Evolutionary conservation across 1,140 invertebrate genomes (phyloP), one percentile per base, ranked within the genome.

Genomic region (Drosophila nigromelanica): DNA sequence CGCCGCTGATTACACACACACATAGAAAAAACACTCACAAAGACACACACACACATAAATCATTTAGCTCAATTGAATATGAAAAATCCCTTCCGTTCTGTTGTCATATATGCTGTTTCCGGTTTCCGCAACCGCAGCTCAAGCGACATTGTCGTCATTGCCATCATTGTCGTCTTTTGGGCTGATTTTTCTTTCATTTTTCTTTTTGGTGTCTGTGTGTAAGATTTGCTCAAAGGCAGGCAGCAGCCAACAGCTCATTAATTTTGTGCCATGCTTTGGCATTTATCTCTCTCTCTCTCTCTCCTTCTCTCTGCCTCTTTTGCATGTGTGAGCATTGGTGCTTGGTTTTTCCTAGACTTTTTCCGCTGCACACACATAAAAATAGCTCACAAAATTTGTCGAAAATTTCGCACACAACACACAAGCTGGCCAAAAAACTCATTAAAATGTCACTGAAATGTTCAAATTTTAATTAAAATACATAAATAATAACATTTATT

Each of bases 71-170:
- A 87, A 87, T 89, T 83, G 82, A 89, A 87, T 89, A 87, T 87
- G 83, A 90, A 80, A 86, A 90, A 90, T 90, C 81, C 86, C 76
- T 86, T 90, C 87, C 87, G 87, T 85, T 90, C 78, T 61, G 79
- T 87, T 90, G 87, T 90, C 87, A 90, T 90, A 90, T 90, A 90
- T 90, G 87, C 87, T 90, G 87, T 90, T 90, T 90, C 87, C 87
- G 87, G 87, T 69, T 87, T 90, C 87, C 87, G 87, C 61, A 78
- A 78, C 63, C 82, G 51, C 77, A 83, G 60, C 82, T 89, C 83
- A 89, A 82, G 66, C 59, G 18, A 35, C 63, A 14, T 68, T 15
- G 40, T 24, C 66, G 14, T 59, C 69, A 69, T 68, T 15, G 40
- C 33, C 66, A 11, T 59, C 69, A 69, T 72, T 56, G 58, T 61